Conservation (phyloP, 2,113 vertebrate genomes). For the Dolichotis patagonum region DNA sequence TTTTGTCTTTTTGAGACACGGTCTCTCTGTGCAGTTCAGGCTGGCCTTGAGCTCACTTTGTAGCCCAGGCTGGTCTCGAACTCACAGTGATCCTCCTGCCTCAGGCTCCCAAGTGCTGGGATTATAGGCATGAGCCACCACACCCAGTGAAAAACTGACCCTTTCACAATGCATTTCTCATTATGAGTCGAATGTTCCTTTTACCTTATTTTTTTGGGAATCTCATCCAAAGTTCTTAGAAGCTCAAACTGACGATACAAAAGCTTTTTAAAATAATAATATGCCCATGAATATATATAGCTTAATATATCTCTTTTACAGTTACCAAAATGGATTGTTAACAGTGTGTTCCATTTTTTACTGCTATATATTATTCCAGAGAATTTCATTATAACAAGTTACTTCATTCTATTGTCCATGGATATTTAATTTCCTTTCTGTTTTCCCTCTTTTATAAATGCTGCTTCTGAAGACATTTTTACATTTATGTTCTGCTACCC, state of each 20-base stretch:
- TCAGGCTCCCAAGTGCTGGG: too few species aligned
- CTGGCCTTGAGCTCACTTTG: too few species aligned
- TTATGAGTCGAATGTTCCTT: not conserved
- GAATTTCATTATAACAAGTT: not conserved
- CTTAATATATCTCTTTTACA: not conserved
- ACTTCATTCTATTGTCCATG: not conserved
- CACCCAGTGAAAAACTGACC: not conserved
- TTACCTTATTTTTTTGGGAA: not conserved
- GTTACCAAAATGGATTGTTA: not conserved
- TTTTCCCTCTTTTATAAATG: not conserved
- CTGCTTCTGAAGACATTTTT: not conserved
- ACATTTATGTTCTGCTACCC: not conserved
- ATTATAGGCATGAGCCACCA: too few species aligned
- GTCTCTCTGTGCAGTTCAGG: too few species aligned
- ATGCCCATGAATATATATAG: not conserved
- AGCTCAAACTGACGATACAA: not conserved
- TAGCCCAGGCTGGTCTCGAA: too few species aligned
- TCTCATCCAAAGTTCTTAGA: not conserved
- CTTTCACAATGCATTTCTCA: not conserved
- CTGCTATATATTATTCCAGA: not conserved
- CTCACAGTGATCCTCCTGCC: too few species aligned
- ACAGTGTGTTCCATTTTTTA: not conserved
- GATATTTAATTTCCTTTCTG: not conserved
- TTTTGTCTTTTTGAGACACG: too few species aligned
- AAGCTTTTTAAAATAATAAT: not conserved